These are phyloP conservation scores for Anseranas semipalmata DNA, from an alignment of 2,113 vertebrate genomes.

Conservation along the genomic window DNA sequence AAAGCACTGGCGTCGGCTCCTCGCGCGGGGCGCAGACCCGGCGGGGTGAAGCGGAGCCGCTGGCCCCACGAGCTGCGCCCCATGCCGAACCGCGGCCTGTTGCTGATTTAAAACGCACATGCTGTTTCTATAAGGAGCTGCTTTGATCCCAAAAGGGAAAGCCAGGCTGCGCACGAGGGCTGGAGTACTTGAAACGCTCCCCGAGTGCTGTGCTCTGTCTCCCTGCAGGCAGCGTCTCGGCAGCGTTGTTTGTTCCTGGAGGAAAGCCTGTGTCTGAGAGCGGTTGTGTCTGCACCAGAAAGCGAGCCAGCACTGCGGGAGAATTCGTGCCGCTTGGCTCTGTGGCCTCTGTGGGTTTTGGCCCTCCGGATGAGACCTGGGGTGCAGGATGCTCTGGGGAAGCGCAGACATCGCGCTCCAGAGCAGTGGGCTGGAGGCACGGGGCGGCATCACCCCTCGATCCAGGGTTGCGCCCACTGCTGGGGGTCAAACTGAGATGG, in stretches of 20 bases:
- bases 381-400: accelerated
- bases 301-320: background rate
- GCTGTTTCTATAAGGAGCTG: background rate
- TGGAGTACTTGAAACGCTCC: background rate
- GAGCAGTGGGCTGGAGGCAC: background rate
- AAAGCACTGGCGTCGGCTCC: accelerated
- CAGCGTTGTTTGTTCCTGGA: background rate
- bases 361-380: background rate
- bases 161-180: background rate
- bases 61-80: background rate
- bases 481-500: background rate
- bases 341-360: background rate
- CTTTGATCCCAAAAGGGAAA: background rate
- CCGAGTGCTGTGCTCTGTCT: accelerated
- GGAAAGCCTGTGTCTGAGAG: background rate
- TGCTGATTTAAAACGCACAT: background rate
- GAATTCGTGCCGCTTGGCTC: accelerated
- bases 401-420: accelerated
- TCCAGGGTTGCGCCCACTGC: accelerated
- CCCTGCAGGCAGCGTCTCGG: background rate
- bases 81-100: accelerated
- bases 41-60: background rate
- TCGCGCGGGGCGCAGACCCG: background rate
- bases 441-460: background rate
- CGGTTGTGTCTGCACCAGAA: background rate